These are phyloP conservation scores for Arion vulgaris DNA, from an alignment of 1,140 invertebrate genomes.

Conservation along the genomic window DNA sequence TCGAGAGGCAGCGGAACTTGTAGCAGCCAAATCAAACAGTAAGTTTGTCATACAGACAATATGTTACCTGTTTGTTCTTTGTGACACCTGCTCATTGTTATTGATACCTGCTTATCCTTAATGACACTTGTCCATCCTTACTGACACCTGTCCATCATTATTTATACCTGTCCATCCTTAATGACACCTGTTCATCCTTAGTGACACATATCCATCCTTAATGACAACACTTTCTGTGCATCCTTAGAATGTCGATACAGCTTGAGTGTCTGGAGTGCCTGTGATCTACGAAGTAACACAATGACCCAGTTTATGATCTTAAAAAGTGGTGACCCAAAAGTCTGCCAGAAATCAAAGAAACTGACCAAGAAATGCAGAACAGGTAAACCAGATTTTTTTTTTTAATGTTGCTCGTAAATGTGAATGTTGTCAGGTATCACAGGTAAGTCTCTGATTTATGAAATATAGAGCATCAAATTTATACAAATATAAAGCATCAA, in stretches of 20 bases:
- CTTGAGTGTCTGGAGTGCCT: slow-evolving; percentile 48
- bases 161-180: too few relatives aligned
- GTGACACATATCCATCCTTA: too few relatives aligned
- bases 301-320: slow-evolving; percentile 51
- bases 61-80: too few relatives aligned
- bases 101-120: too few relatives aligned
- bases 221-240: slow-evolving; percentile 14
- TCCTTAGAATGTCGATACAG: slow-evolving; percentile 53
- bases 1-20: slow-evolving; percentile 12
- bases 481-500: too few relatives aligned
- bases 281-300: slow-evolving; percentile 54
- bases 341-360: slow-evolving; percentile 48
- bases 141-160: too few relatives aligned
- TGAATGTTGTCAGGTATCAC: not conserved
- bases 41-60: not conserved
- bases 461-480: not conserved
- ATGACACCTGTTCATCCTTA: too few relatives aligned
- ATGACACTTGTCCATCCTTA: too few relatives aligned
- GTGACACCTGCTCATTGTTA: too few relatives aligned
- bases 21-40: slow-evolving; percentile 17
- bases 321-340: slow-evolving; percentile 45
- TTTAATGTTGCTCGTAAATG: too few relatives aligned
- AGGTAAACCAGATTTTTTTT: too few relatives aligned
- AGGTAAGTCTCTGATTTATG: not conserved
- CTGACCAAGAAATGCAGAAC: slow-evolving; percentile 52